Percentiles rank a stretch among this genome's conserved stretches.
Conservation (phyloP, 1,140 invertebrate genomes). For the Heliconius nattereri region DNA sequence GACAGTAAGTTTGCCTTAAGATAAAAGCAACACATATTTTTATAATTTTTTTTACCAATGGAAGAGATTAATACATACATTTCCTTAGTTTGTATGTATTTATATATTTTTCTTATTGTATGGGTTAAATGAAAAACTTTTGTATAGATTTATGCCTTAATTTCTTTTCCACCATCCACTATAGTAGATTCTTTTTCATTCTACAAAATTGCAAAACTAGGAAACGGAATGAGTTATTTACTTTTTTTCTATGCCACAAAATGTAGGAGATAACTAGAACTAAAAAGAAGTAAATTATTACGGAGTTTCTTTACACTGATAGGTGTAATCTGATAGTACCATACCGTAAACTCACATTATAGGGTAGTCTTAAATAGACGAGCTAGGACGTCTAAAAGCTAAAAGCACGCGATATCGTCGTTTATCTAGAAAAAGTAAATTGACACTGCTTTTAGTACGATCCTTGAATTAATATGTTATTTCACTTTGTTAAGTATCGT, state of each 20-base stretch:
- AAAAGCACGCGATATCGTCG: conserved; percentile 20
- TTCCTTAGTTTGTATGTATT: too few species aligned
- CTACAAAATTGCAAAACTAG: too few species aligned
- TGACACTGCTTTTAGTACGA: not conserved
- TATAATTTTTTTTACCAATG: not conserved
- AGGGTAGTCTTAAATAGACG: not conserved
- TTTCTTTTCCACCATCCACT: too few species aligned
- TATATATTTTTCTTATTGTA: too few species aligned
- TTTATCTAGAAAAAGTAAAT: conserved; percentile 9
- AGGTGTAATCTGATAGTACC: not conserved
- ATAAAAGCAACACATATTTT: not conserved
- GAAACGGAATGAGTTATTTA: too few species aligned
- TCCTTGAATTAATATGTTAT: not conserved
- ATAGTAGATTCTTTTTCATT: too few species aligned
- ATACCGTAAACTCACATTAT: conserved; percentile 6
- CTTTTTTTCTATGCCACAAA: too few species aligned
- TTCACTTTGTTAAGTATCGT: not conserved
- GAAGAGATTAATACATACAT: too few species aligned
- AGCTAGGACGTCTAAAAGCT: not conserved
- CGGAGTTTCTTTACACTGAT: not conserved
- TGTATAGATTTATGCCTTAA: too few species aligned
- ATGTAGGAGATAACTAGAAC: too few species aligned
- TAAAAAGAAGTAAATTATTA: too few species aligned
- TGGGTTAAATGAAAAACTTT: too few species aligned
- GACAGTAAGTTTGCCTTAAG: not conserved